These are phyloP conservation scores for Scalopus aquaticus DNA, from an alignment of 2,113 vertebrate genomes.

Conservation along the genomic window DNA sequence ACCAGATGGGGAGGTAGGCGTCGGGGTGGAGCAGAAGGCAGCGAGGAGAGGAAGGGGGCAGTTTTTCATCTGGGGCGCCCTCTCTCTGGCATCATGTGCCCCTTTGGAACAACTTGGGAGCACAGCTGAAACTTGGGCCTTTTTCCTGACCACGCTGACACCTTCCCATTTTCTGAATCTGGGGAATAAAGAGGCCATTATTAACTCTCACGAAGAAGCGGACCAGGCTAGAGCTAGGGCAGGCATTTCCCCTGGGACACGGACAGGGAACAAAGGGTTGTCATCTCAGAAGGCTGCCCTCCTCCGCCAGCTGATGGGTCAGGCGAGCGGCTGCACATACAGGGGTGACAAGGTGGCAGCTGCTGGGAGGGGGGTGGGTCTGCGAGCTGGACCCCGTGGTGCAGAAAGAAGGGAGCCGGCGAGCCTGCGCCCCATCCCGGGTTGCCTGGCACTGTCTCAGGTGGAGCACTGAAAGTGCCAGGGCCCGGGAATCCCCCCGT, in stretches of 20 bases:
- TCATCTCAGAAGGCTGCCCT: background rate
- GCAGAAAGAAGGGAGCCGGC: background rate
- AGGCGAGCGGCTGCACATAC: background rate
- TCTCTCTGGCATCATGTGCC: slow-evolving; percentile 5
- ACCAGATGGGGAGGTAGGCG: slow-evolving; percentile 25
- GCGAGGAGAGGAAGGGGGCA: background rate
- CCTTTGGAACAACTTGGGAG: background rate
- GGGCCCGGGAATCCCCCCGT: background rate
- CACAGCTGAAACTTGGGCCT: background rate
- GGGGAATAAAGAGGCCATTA: slow-evolving; percentile 33
- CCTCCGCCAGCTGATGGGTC: background rate
- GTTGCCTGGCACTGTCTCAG: background rate
- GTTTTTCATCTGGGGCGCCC: background rate
- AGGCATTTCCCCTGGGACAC: background rate
- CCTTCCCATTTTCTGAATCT: slow-evolving; percentile 12
- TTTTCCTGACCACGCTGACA: slow-evolving; percentile 40
- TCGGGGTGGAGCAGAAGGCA: background rate
- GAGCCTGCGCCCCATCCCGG: background rate
- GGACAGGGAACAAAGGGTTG: background rate
- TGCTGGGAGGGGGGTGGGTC: background rate
- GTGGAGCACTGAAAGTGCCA: background rate
- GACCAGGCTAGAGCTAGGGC: background rate
- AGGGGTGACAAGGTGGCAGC: background rate
- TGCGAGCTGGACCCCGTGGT: background rate
- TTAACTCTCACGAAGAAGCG: background rate